Evolutionary conservation across 2,797 vertebrate species (phyloP).

Genomic region (Sciurus vulgaris): DNA sequence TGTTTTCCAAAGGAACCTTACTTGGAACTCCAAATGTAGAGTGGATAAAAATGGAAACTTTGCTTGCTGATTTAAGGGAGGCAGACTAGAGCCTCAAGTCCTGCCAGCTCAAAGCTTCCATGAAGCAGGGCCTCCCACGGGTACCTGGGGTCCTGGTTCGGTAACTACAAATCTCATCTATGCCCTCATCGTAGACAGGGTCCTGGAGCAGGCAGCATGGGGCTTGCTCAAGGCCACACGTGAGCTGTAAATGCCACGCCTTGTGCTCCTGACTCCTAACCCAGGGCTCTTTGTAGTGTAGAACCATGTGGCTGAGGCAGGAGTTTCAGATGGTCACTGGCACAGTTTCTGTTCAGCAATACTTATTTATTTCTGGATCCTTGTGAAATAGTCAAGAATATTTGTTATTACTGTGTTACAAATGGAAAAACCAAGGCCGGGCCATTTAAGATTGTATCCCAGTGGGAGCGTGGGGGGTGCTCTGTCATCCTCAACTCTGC

Average conservation of each 20-base stretch:
- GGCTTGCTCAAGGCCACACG: not conserved
- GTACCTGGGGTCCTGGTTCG: not conserved
- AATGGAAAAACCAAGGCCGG: not conserved
- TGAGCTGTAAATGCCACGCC: not conserved
- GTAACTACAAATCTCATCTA: conserved; percentile 1
- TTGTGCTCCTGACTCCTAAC: not conserved
- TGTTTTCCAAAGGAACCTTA: conserved; percentile 57
- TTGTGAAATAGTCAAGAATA: not conserved
- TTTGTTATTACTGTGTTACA: not conserved
- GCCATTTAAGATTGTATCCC: not conserved
- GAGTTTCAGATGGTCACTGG: not conserved
- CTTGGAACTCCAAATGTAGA: conserved; percentile 44
- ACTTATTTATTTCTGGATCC: not conserved
- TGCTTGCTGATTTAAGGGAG: not conserved
- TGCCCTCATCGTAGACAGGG: not conserved
- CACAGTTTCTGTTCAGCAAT: not conserved
- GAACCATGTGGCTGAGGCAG: not conserved
- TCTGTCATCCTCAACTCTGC: not conserved
- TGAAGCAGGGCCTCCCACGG: not conserved
- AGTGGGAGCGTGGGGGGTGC: not conserved
- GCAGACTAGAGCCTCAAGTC: not conserved
- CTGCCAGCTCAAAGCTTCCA: not conserved
- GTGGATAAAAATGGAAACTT: conserved; percentile 58
- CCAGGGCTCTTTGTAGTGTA: not conserved
- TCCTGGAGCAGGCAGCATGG: not conserved